Evolutionary conservation across 2,888 invertebrate species (phyloP).

Genomic region (Chorisops tibialis): DNA sequence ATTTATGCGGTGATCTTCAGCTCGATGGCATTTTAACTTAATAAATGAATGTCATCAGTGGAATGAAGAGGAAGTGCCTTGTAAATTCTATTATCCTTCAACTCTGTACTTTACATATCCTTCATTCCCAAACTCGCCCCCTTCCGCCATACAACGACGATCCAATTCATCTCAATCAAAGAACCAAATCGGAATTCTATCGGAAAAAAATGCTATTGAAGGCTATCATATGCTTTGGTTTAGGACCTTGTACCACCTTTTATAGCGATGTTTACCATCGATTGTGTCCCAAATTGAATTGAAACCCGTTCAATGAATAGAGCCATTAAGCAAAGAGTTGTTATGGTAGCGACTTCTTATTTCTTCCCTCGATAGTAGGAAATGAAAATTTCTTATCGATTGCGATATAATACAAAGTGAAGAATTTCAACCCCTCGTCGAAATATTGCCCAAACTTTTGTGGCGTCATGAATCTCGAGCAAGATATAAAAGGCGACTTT

Average conservation of each 20-base stretch:
- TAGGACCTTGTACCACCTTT: too few species aligned
- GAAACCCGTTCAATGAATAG: constrained; percentile 38
- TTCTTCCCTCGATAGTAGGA: background rate
- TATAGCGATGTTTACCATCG: constrained; percentile 20
- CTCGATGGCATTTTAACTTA: background rate
- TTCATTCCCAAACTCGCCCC: too few species aligned
- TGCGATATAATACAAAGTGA: background rate
- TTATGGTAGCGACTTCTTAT: constrained; percentile 36
- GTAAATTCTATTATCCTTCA: too few species aligned
- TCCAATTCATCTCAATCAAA: too few species aligned
- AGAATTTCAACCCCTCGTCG: background rate
- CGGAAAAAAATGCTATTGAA: too few species aligned
- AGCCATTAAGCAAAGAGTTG: constrained; percentile 37
- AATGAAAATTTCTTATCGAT: constrained; percentile 5
- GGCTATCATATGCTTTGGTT: too few species aligned
- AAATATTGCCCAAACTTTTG: background rate
- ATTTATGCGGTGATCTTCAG: background rate
- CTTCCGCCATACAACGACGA: too few species aligned
- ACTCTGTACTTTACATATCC: too few species aligned
- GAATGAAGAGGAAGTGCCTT: too few species aligned
- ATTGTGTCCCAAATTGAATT: constrained; percentile 36
- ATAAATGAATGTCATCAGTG: too few species aligned
- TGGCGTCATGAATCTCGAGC: constrained; percentile 15
- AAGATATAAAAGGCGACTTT: background rate
- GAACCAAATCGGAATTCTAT: too few species aligned